Conservation (phyloP, 2,113 vertebrate species). For the Turnix velox region DNA sequence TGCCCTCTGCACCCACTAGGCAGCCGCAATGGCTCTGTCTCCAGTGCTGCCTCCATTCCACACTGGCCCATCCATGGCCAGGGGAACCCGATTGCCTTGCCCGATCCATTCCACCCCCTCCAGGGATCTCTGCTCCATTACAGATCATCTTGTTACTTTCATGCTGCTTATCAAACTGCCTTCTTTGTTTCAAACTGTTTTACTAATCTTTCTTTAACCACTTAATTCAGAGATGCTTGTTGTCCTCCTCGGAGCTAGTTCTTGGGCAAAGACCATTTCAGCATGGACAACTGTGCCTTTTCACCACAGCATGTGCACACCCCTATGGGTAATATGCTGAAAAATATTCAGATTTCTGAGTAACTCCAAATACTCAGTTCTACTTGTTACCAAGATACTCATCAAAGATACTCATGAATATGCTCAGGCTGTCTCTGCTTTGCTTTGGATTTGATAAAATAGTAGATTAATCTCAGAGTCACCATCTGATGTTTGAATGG, state of each 20-base stretch:
- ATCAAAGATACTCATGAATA: background rate
- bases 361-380: background rate
- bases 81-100: too few relatives aligned
- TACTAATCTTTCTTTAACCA: background rate
- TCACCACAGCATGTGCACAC: background rate
- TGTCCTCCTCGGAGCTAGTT: background rate
- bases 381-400: background rate
- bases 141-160: background rate
- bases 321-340: background rate
- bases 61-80: too few relatives aligned
- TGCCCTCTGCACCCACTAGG: fast-evolving
- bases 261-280: background rate
- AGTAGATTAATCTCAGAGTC: background rate
- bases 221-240: background rate
- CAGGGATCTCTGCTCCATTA: background rate
- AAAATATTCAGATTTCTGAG: background rate
- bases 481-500: background rate
- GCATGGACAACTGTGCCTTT: background rate
- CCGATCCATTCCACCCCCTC: fast-evolving
- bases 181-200: background rate
- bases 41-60: too few relatives aligned
- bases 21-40: fast-evolving
- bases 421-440: background rate
- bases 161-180: background rate
- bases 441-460: background rate